A percentile compares a stretch with the other conserved stretches of the same genome.
Conservation (phyloP, 2,888 invertebrate species). For the Cybosia mesomella region DNA sequence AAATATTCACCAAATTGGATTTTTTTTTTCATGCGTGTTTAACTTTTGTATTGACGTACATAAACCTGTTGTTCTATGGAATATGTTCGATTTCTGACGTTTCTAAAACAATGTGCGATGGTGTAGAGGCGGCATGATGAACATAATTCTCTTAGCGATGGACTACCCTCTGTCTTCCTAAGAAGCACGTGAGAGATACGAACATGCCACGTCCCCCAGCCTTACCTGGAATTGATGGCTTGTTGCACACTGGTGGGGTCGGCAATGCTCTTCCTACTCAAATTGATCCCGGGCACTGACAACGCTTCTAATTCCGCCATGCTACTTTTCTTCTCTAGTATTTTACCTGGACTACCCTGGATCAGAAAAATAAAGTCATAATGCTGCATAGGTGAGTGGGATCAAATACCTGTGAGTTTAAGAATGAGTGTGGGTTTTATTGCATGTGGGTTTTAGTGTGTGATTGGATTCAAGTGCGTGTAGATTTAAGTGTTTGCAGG, state of each 20-base stretch:
- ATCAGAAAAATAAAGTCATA: not conserved
- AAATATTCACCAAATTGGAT: too few species aligned
- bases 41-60: too few species aligned
- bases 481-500: too few species aligned
- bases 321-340: constrained; percentile 76
- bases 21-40: too few species aligned
- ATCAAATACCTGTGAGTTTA: not conserved
- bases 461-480: not conserved
- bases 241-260: constrained; percentile 84
- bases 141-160: too few species aligned
- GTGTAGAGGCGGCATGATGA: too few species aligned
- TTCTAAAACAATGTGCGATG: too few species aligned
- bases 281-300: constrained; percentile 69
- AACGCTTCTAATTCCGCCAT: constrained; percentile 74
- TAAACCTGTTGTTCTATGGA: too few species aligned
- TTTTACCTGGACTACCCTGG: constrained; percentile 72
- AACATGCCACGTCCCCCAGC: not conserved
- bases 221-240: constrained; percentile 77
- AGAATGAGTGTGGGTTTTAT: too few species aligned
- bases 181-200: too few species aligned
- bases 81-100: too few species aligned
- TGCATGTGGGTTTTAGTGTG: not conserved
- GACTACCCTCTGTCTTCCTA: too few species aligned
- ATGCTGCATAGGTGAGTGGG: not conserved
- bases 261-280: constrained; percentile 81